Conservation (phyloP, 2,113 vertebrate genomes). For the Glaucidium brasilianum region DNA sequence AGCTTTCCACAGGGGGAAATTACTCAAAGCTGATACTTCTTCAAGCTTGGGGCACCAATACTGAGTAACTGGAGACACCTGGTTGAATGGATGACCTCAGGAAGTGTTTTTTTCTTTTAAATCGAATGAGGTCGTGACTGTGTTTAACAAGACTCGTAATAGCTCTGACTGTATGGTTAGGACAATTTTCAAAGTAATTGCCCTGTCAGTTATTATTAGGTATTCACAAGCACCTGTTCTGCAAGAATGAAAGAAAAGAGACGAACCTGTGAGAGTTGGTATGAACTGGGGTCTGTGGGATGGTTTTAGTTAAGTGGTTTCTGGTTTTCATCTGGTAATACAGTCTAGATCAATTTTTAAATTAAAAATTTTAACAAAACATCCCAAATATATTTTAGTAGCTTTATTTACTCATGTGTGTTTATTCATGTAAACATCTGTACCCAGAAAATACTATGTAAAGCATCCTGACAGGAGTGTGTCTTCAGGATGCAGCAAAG, state of each 20-base stretch:
- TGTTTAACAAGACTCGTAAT: neutral
- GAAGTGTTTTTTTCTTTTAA: neutral
- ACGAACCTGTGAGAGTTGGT: neutral
- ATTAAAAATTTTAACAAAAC: neutral
- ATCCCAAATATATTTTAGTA: neutral
- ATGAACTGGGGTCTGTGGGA: neutral
- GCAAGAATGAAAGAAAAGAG: neutral
- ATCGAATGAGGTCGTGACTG: neutral
- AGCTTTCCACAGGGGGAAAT: neutral
- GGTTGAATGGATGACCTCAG: neutral
- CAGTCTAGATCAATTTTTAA: neutral
- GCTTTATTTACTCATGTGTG: neutral
- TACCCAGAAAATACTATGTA: neutral
- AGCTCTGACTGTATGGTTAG: neutral
- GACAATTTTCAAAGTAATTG: neutral
- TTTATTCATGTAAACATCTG: neutral
- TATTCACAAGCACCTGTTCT: neutral
- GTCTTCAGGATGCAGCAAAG: neutral
- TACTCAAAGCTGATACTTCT: accelerated
- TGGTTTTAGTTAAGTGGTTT: neutral
- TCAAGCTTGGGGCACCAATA: neutral
- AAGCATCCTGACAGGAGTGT: neutral
- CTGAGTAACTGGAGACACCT: neutral
- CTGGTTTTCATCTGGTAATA: neutral
- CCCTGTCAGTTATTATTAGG: neutral